These are phyloP conservation scores for Minunthozetes semirufus DNA, from an alignment of 2,888 invertebrate genomes.

Conservation along the genomic window DNA sequence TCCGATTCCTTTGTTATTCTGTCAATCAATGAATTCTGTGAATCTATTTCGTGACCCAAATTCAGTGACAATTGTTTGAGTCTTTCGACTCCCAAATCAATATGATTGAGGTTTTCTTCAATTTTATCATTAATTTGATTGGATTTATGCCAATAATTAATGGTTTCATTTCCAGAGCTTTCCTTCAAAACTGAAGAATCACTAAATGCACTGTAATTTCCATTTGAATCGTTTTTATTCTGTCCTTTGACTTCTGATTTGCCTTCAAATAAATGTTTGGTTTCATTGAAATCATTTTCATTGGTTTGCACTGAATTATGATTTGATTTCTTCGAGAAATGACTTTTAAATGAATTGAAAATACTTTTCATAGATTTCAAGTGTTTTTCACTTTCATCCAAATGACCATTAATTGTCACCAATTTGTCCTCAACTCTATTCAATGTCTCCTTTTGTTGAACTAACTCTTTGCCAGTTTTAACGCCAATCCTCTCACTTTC, in stretches of 20 bases:
- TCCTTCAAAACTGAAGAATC: neutral
- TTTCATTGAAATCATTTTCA: neutral
- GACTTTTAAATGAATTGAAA: slow-evolving; percentile 92
- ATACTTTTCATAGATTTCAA: slow-evolving; percentile 92
- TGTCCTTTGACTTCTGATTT: neutral
- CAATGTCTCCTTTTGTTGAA: slow-evolving; percentile 80
- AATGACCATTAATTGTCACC: slow-evolving; percentile 79
- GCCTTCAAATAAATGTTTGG: neutral
- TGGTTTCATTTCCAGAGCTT: neutral
- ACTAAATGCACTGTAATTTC: neutral
- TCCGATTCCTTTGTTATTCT: slow-evolving; percentile 69
- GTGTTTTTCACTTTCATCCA: slow-evolving; percentile 85
- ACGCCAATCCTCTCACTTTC: slow-evolving; percentile 90
- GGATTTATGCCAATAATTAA: slow-evolving; percentile 23
- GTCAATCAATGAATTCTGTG: slow-evolving; percentile 72
- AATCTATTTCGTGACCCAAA: slow-evolving; percentile 73
- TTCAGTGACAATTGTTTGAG: slow-evolving; percentile 76
- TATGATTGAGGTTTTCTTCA: slow-evolving; percentile 55
- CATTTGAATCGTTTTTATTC: neutral
- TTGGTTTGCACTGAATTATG: neutral
- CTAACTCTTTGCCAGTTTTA: slow-evolving; percentile 84
- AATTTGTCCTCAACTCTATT: slow-evolving; percentile 78
- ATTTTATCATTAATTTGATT: slow-evolving; percentile 29
- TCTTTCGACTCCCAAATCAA: slow-evolving; percentile 74
- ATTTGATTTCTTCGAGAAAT: slow-evolving; percentile 54